Evolutionary conservation across 2,113 vertebrate genomes (phyloP).

Genomic region (Cyphomyrus plagiostoma): DNA sequence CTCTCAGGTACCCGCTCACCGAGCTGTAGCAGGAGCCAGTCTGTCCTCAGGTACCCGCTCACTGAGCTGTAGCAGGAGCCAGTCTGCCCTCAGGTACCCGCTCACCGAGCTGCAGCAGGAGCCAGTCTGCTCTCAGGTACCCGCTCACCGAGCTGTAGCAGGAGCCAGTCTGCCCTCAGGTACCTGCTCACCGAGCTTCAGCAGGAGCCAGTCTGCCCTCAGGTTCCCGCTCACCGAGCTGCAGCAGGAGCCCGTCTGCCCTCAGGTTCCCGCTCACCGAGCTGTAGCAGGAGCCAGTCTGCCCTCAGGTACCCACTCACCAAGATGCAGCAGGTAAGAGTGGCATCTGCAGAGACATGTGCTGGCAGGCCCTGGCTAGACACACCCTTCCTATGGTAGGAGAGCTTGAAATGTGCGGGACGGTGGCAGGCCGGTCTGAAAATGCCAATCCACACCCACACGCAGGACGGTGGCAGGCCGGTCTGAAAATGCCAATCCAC

Average conservation of each 20-base stretch:
- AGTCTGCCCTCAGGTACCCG: too few species aligned
- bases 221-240: conserved; percentile 55
- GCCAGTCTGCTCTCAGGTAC: too few species aligned
- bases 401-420: not conserved
- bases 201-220: conserved; percentile 50
- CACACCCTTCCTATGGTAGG: not conserved
- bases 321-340: conserved; percentile 74
- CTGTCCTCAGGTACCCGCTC: too few species aligned
- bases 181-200: conserved; percentile 56
- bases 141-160: too few species aligned
- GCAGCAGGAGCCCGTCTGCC: conserved; percentile 70
- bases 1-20: too few species aligned
- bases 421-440: not conserved
- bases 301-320: conserved; percentile 55
- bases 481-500: too few species aligned
- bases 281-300: conserved; percentile 71
- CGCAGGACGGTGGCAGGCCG: too few species aligned
- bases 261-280: conserved; percentile 55
- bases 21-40: too few species aligned
- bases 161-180: too few species aligned
- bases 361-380: not conserved
- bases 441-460: not conserved
- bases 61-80: too few species aligned
- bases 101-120: too few species aligned
- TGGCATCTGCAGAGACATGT: not conserved